These are phyloP conservation scores for Barnardius zonarius DNA, from an alignment of 2,113 vertebrate genomes.

Conservation along the genomic window DNA sequence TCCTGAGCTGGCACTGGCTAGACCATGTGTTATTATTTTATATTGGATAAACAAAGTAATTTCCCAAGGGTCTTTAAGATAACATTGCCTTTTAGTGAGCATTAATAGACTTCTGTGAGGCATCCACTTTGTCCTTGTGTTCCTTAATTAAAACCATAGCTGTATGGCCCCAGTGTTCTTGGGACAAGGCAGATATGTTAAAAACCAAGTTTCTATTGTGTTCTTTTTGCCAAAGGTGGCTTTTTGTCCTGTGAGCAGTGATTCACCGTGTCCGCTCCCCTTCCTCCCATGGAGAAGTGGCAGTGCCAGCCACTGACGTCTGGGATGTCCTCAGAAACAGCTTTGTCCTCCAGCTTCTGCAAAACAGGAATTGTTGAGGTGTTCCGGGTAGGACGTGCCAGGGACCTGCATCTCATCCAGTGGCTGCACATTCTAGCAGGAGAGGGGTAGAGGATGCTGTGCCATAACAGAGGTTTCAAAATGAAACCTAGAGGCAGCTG, in stretches of 20 bases:
- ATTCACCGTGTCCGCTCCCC: neutral
- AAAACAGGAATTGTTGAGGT: neutral
- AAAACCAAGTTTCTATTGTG: neutral
- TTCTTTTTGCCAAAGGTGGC: neutral
- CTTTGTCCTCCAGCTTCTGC: neutral
- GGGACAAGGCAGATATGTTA: neutral
- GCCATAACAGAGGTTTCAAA: neutral
- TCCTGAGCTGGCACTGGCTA: neutral
- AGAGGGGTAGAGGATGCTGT: neutral
- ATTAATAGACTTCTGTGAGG: constrained; percentile 3
- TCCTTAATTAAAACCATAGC: neutral
- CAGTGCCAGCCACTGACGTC: neutral
- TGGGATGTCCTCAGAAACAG: neutral
- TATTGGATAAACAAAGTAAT: neutral
- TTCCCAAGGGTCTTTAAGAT: neutral
- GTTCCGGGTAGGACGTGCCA: neutral
- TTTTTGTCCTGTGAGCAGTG: neutral
- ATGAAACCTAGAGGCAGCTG: neutral
- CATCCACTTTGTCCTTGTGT: neutral
- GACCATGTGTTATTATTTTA: neutral
- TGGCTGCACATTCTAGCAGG: neutral
- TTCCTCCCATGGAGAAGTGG: neutral
- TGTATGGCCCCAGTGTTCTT: neutral
- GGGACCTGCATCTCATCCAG: rapidly evolving
- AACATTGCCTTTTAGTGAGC: neutral